A percentile compares a stretch with the other conserved stretches of the same genome.
These are phyloP conservation scores for Euclidia mi DNA, from an alignment of 2,888 invertebrate species.

Conservation along the genomic window DNA sequence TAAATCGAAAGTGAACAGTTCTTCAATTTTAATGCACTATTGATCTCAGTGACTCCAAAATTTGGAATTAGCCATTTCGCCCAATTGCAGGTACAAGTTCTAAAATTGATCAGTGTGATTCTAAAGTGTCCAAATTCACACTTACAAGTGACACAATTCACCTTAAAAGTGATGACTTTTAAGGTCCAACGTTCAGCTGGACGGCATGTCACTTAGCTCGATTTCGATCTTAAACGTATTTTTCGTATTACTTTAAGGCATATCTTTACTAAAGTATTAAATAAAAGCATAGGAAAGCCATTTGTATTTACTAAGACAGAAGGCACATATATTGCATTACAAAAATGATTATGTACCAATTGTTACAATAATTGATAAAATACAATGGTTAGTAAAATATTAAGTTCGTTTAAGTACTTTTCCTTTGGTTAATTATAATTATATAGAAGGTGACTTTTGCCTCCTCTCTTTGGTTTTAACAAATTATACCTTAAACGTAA, in stretches of 20 bases:
- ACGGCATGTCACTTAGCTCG: too few species aligned
- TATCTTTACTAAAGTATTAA: not conserved
- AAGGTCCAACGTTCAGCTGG: too few species aligned
- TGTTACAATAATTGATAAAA: slow-evolving; percentile 28
- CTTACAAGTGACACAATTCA: too few species aligned
- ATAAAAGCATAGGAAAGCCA: not conserved
- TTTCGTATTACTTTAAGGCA: too few species aligned
- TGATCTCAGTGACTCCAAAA: too few species aligned
- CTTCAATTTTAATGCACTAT: too few species aligned
- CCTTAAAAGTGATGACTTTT: too few species aligned
- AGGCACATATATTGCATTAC: slow-evolving; percentile 40
- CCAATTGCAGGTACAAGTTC: too few species aligned
- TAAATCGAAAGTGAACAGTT: too few species aligned
- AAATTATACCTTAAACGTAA: slow-evolving; percentile 28
- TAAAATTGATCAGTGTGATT: too few species aligned
- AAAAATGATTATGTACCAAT: slow-evolving; percentile 23
- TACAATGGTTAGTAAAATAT: slow-evolving; percentile 37
- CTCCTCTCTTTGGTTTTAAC: slow-evolving; percentile 20
- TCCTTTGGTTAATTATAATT: slow-evolving; percentile 29
- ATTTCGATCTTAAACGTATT: not conserved
- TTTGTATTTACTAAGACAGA: slow-evolving; percentile 17
- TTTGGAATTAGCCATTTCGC: too few species aligned
- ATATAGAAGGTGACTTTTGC: slow-evolving; percentile 24
- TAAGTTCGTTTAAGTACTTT: slow-evolving; percentile 15
- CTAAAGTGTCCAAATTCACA: too few species aligned